A percentile compares a stretch with the other conserved stretches of the same genome.
phyloP scores from a whole-genome alignment of 92 coral and sea anemone species.

The Phenganax stokvisi region DNA sequence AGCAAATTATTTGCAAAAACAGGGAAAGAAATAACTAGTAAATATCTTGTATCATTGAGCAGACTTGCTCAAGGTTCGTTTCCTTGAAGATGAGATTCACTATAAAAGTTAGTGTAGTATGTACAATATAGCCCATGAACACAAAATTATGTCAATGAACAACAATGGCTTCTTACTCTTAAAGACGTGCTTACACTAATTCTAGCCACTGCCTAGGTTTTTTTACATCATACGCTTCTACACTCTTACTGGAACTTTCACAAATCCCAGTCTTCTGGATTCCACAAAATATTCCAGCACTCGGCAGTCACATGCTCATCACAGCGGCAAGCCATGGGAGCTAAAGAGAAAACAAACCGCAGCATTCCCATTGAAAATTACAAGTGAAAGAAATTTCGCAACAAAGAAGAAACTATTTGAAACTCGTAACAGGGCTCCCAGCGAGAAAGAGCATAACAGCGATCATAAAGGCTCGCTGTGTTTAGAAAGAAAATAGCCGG shows the following conservation, averaged over 20 bases:
- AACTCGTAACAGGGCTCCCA: constrained; percentile 34
- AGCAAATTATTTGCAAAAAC: no score
- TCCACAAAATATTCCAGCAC: neutral
- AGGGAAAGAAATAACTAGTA: no score
- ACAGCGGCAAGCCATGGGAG: constrained; percentile 18
- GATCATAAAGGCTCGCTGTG: constrained; percentile 15
- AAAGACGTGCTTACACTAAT: no score
- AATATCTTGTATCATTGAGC: no score
- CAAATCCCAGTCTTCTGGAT: no score
- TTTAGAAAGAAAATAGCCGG: constrained; percentile 32
- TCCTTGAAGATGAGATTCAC: no score
- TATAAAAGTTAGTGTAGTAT: no score
- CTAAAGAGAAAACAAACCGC: neutral
- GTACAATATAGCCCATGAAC: no score
- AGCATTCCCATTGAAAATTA: constrained; percentile 5
- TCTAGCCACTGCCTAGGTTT: no score
- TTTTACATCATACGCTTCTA: neutral
- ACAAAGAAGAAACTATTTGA: constrained; percentile 34
- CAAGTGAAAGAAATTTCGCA: constrained; percentile 17
- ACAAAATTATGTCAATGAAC: no score
- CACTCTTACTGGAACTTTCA: neutral
- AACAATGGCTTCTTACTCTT: no score
- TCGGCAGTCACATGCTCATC: constrained; percentile 22
- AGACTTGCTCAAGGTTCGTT: no score
- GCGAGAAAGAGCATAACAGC: constrained; percentile 11